Conservation (phyloP, 2,888 invertebrate genomes). For the Anodontia alba region DNA sequence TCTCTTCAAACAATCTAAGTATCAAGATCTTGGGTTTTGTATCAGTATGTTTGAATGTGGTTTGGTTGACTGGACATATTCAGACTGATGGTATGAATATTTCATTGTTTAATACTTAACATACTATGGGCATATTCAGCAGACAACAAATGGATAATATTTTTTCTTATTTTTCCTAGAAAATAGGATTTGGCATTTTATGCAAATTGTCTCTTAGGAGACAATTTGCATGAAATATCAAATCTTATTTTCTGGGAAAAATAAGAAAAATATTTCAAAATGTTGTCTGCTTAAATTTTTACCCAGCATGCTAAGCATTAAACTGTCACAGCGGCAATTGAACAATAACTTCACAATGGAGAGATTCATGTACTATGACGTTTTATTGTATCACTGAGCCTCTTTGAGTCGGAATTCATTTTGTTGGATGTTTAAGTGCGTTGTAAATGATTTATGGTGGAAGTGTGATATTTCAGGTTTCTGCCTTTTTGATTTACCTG, state of each 20-base stretch:
- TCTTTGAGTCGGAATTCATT: background rate
- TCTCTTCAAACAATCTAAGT: background rate
- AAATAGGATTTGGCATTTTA: too few relatives aligned
- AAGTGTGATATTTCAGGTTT: too few relatives aligned
- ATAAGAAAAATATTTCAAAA: too few relatives aligned
- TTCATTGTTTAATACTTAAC: background rate
- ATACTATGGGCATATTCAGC: too few relatives aligned
- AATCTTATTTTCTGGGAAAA: too few relatives aligned
- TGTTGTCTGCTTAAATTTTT: too few relatives aligned
- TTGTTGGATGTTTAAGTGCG: background rate
- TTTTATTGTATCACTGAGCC: constrained; percentile 4
- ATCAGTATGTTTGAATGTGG: constrained; percentile 11
- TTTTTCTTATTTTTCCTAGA: too few relatives aligned
- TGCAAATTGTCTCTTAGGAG: too few relatives aligned
- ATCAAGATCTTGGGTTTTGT: constrained; percentile 6
- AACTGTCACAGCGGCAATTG: background rate
- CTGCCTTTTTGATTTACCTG: too few relatives aligned
- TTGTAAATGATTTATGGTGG: background rate
- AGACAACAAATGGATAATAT: too few relatives aligned
- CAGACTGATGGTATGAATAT: constrained; percentile 11
- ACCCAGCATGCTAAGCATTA: too few relatives aligned
- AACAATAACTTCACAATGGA: background rate
- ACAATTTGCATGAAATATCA: too few relatives aligned
- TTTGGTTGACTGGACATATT: constrained; percentile 3
- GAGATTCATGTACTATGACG: background rate